Evolutionary conservation across 2,888 invertebrate genomes (phyloP), one percentile per base, ranked within the genome.

Genomic region (Dasypogon diadema): DNA sequence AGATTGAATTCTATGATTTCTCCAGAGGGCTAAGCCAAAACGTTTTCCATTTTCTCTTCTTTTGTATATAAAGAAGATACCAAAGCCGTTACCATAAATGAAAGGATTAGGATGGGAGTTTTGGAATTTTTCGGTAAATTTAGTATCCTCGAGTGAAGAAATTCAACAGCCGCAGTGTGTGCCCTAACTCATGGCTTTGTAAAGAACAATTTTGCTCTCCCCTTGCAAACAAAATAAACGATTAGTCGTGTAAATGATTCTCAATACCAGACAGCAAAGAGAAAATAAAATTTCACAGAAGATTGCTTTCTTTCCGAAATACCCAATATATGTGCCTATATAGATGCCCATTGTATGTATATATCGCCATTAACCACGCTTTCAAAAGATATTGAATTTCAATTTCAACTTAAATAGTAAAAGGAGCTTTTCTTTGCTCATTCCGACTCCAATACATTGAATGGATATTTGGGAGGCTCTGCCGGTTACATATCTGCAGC

Each of bases 351-450:
- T n/a, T n/a, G n/a, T n/a, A n/a, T n/a, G n/a, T n/a, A 8, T n/a
- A 12, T 42, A 24, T 34, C 24, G 24, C 3, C 63, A 42, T 22
- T 46, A 4, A 65, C 6, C 46, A 16, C 30, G 16, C 46, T 21
- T 65, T 22, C 65, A 65, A 48, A n/a, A 37, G 65, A 65, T 65
- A 65, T 65, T 65, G 65, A 65, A 65, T 65, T 65, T 65, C 65
- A 65, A 65, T 65, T 65, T 65, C 65, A 46, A 46, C 48, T 65
- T 65, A 65, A 65, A 65, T 65, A 65, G 46, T 14, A 14, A 65
- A 63, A 65, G 65, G 24, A 48, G 65, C 65, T 37, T 65, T 65
- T 65, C 65, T 65, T 46, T 46, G 65, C 65, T 65, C 65, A 46
- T 24, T 24, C 48, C n/a, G 21, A 24, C 14, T 8, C 0, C 21